A percentile compares a stretch with the other conserved stretches of the same genome.
Evolutionary conservation across 1,140 invertebrate genomes (phyloP).

Genomic region (Bradysia coprophila): DNA sequence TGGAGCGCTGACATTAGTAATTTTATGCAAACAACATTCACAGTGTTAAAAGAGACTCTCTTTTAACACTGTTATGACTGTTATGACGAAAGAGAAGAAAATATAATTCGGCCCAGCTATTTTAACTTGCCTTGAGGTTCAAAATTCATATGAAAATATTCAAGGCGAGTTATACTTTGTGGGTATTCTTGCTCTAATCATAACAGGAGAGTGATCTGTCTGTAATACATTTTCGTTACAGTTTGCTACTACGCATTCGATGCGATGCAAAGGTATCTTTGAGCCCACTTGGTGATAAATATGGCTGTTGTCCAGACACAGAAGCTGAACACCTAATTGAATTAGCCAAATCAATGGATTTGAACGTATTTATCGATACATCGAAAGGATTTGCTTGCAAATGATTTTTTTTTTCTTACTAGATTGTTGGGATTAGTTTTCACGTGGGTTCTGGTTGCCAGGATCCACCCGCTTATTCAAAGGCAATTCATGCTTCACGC

Average conservation of each 20-base stretch:
- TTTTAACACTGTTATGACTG: too few species aligned
- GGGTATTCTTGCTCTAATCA: not conserved
- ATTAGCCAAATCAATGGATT: constrained; percentile 37
- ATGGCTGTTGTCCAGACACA: constrained; percentile 68
- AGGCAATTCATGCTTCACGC: constrained; percentile 48
- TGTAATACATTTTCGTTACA: constrained; percentile 14
- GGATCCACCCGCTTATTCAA: constrained; percentile 51
- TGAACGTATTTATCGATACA: constrained; percentile 33
- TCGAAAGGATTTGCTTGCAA: too few species aligned
- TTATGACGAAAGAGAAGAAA: too few species aligned
- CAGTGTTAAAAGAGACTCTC: too few species aligned
- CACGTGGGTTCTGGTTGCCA: constrained; percentile 77
- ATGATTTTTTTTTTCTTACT: not conserved
- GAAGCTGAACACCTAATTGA: constrained; percentile 65
- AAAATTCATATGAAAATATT: too few species aligned
- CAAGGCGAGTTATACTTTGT: not conserved
- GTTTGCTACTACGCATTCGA: constrained; percentile 79
- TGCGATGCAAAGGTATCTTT: constrained; percentile 74
- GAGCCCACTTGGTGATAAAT: constrained; percentile 88
- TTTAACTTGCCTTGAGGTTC: too few species aligned
- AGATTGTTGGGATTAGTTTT: constrained; percentile 59
- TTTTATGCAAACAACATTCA: too few species aligned
- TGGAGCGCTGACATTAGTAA: too few species aligned
- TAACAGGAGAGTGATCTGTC: not conserved
- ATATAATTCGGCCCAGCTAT: too few species aligned